A percentile compares a stretch with the other conserved stretches of the same genome.
Evolutionary conservation across 2,113 vertebrate species (phyloP).

Genomic region (Platanista minor): DNA sequence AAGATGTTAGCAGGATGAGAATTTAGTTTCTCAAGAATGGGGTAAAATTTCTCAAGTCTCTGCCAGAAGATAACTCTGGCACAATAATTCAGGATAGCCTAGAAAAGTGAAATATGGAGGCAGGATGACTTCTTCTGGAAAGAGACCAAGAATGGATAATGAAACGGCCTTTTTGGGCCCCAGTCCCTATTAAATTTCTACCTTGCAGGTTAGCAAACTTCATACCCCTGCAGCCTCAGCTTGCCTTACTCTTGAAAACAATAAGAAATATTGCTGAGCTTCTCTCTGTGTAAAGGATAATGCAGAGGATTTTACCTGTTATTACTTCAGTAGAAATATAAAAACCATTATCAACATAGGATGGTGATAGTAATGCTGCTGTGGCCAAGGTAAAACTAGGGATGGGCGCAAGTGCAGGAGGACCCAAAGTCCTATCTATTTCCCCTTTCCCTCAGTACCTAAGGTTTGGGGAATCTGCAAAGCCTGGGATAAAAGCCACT

Average conservation of each 20-base stretch:
- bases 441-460: neutral
- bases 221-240: neutral
- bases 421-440: neutral
- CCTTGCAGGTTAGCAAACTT: neutral
- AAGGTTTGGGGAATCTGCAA: neutral
- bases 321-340: neutral
- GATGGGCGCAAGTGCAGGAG: neutral
- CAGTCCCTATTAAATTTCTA: neutral
- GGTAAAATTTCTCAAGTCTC: neutral
- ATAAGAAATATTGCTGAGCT: neutral
- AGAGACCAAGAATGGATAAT: neutral
- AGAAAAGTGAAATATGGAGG: neutral
- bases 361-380: neutral
- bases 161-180: neutral
- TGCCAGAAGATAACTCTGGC: neutral
- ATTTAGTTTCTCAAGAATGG: conserved; percentile 1
- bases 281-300: neutral
- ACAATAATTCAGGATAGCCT: neutral
- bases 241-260: neutral
- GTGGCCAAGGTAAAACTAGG: neutral
- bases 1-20: conserved; percentile 27
- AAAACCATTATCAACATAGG: neutral
- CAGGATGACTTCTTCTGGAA: conserved; percentile 1
- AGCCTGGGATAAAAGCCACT: neutral
- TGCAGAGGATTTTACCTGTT: neutral